Evolutionary conservation across 2,113 vertebrate genomes (phyloP).

Genomic region (Ursus arctos): DNA sequence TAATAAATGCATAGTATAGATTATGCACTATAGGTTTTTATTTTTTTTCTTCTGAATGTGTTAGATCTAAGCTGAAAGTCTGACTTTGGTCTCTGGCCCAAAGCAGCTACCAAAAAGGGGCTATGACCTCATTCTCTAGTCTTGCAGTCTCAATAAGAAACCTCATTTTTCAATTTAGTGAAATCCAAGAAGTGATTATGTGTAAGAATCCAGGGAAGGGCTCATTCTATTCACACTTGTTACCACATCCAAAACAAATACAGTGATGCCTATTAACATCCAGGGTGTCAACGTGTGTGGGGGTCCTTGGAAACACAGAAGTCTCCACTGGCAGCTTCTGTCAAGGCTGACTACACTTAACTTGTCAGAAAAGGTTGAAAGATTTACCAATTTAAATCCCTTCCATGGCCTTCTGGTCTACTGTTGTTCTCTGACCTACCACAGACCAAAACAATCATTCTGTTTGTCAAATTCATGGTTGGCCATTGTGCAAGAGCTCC

Average conservation of each 20-base stretch:
- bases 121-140: slow-evolving; percentile 77
- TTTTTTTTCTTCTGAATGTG: not conserved
- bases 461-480: slow-evolving; percentile 34
- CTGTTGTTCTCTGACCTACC: slow-evolving; percentile 62
- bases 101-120: slow-evolving; percentile 64
- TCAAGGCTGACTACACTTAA: slow-evolving; percentile 54
- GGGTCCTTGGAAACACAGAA: slow-evolving; percentile 68
- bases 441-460: slow-evolving; percentile 73
- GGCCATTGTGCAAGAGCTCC: slow-evolving; percentile 22
- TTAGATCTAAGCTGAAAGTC: not conserved
- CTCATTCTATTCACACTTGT: slow-evolving; percentile 71
- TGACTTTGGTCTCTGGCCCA: slow-evolving; percentile 59
- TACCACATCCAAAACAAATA: slow-evolving; percentile 85
- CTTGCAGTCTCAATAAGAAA: slow-evolving; percentile 63
- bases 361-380: not conserved
- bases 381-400: slow-evolving; percentile 60
- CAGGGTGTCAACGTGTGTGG: slow-evolving; percentile 70
- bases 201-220: slow-evolving; percentile 64
- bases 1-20: not conserved
- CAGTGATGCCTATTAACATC: slow-evolving; percentile 61
- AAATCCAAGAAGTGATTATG: slow-evolving; percentile 83
- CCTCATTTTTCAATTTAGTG: slow-evolving; percentile 76
- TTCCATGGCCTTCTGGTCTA: slow-evolving; percentile 52
- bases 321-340: not conserved
- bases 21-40: rapidly evolving